These are phyloP conservation scores for Petrosia ficiformis DNA, from an alignment of 37 sponge, comb jelly and placozoan species.

Conservation along the genomic window DNA sequence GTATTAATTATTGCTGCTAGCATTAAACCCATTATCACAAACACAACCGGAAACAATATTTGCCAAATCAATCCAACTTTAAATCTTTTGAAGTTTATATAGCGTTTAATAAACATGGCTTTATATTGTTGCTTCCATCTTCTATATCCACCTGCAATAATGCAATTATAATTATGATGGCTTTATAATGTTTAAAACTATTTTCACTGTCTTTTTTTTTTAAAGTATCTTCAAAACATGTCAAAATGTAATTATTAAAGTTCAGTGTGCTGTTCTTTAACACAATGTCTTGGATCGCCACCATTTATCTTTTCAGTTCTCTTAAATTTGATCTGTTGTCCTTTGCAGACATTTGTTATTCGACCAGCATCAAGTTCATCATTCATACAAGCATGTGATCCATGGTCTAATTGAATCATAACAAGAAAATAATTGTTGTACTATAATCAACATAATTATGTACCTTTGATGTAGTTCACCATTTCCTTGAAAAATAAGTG, in stretches of 20 bases:
- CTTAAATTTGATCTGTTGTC: neutral
- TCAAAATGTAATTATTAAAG: neutral
- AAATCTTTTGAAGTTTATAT: constrained; percentile 77
- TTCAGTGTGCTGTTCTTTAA: neutral
- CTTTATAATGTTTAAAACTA: too few species aligned
- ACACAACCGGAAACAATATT: constrained; percentile 72
- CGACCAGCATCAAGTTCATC: neutral
- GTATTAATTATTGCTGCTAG: neutral
- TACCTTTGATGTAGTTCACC: neutral
- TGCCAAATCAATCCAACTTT: constrained; percentile 76
- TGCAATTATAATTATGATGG: neutral
- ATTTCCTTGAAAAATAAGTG: neutral
- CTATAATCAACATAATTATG: too few species aligned
- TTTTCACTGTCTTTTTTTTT: too few species aligned
- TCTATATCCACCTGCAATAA: constrained; percentile 17
- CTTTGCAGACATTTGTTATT: neutral
- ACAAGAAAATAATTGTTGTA: too few species aligned
- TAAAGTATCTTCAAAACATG: too few species aligned
- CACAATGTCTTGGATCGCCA: neutral
- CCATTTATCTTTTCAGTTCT: neutral
- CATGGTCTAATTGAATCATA: neutral
- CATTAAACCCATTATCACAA: constrained; percentile 69
- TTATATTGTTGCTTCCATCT: constrained; percentile 54
- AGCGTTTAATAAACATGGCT: constrained; percentile 70
- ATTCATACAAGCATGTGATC: neutral